Percentiles rank a stretch among this genome's conserved stretches.
Evolutionary conservation across 2,888 invertebrate species (phyloP).

Genomic region (Agrotis clavis): DNA sequence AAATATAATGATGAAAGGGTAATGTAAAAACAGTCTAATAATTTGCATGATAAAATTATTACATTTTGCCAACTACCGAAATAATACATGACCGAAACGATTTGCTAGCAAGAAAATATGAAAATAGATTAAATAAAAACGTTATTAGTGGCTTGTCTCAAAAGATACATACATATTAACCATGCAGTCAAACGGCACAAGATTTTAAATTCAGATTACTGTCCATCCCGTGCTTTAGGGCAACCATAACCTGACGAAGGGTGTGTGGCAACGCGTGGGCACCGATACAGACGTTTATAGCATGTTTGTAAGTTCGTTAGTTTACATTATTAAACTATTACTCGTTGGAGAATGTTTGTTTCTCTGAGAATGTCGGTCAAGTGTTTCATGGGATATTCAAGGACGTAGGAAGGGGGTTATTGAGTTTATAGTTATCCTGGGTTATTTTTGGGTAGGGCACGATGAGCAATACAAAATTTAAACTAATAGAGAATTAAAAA

Average conservation of each 20-base stretch:
- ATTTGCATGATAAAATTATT: too few species aligned
- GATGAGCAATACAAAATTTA: not conserved
- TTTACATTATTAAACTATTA: constrained; percentile 67
- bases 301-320: constrained; percentile 59
- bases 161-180: too few species aligned
- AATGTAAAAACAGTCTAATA: too few species aligned
- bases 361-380: constrained; percentile 47
- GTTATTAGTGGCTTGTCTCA: too few species aligned
- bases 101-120: too few species aligned
- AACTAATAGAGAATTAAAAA: too few species aligned
- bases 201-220: not conserved
- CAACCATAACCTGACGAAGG: constrained; percentile 57
- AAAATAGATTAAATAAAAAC: too few species aligned
- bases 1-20: too few species aligned
- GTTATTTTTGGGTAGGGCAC: not conserved
- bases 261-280: constrained; percentile 73
- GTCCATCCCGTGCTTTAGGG: constrained; percentile 1
- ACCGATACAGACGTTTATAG: constrained; percentile 62
- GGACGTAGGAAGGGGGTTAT: constrained; percentile 25
- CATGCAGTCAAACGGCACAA: not conserved
- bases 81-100: too few species aligned
- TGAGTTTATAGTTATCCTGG: constrained; percentile 20
- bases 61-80: too few species aligned
- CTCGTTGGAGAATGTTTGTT: constrained; percentile 62
- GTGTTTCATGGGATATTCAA: constrained; percentile 40